These are phyloP conservation scores for Aproaerema taeniolella DNA, from an alignment of 2,888 invertebrate genomes.

Conservation along the genomic window DNA sequence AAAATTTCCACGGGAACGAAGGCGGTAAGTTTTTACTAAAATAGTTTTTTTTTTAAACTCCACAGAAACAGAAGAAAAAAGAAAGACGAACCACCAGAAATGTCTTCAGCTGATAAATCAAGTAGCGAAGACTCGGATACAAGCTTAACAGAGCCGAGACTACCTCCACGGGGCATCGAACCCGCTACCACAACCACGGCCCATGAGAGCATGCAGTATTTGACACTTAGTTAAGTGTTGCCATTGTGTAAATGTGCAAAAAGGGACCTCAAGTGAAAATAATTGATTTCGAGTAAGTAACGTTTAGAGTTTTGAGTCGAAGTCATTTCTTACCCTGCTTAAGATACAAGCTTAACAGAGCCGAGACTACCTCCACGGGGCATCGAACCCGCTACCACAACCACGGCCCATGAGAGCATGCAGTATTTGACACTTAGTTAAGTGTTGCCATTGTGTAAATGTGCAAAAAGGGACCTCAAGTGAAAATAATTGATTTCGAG, in stretches of 20 bases:
- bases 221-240: conserved; percentile 23
- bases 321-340: background rate
- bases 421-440: conserved; percentile 31
- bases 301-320: no score
- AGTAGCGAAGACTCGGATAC: conserved; percentile 27
- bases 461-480: no score
- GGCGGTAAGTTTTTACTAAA: no score
- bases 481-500: no score
- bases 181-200: conserved; percentile 9
- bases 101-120: conserved; percentile 24
- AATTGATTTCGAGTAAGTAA: no score
- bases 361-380: no score
- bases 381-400: conserved; percentile 17
- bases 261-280: no score
- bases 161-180: conserved; percentile 18
- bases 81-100: conserved; percentile 27
- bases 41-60: no score
- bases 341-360: no score
- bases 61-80: conserved; percentile 41
- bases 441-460: background rate
- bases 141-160: no score
- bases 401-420: conserved; percentile 15
- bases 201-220: conserved; percentile 31
- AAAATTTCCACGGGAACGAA: no score
- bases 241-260: background rate